Base-by-base conservation (phyloP, 2,888 invertebrate genomes). In the Synergus japonicus region DNA sequence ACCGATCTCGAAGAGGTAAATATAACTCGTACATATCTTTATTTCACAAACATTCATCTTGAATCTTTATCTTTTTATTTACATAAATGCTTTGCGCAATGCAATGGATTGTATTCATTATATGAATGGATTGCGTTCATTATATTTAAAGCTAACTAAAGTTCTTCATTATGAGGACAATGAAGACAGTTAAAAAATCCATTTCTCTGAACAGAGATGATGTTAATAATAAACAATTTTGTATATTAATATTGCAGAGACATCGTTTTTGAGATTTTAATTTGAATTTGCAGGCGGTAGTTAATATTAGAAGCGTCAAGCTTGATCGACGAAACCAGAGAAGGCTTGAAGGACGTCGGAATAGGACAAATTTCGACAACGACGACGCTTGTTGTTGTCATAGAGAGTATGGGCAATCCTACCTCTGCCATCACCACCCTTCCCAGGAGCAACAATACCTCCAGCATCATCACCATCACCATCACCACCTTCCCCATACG, bases 1-100 rank as follows among this genome's bases (percentile, higher is more conserved):
- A 46, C 43, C 77, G 65, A 77, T 84, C n/a, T 92, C 92, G 29
- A 91, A 91, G 83, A 63, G 76, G 79, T 77, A 46, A 29, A 37
- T 43, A 41, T 44, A 44, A 15, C 54, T 54, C 29, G 2, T 2
- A 29, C 2, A 29, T 29, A 1, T 29, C 29, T 29, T 29, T 29
- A 29, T 2, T 29, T 29, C 29, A 29, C 29, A 29, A 29, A 29
- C 29, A 29, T 29, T 2, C 29, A 29, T 29, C 29, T 29, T 29
- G 1, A 29, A 29, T 29, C 29, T 2, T 29, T 29, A 29, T 29
- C 29, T 22, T 22, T 1, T 22, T 1, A 22, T 22, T n/a, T n/a
- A n/a, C n/a, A n/a, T n/a, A n/a, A n/a, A n/a, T n/a, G n/a, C n/a
- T n/a, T n/a, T n/a, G n/a, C n/a, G n/a, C n/a, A n/a, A n/a, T n/a